Evolutionary conservation across 92 coral and sea anemone species (phyloP).

Genomic region (Anthopleura xanthogrammica): DNA sequence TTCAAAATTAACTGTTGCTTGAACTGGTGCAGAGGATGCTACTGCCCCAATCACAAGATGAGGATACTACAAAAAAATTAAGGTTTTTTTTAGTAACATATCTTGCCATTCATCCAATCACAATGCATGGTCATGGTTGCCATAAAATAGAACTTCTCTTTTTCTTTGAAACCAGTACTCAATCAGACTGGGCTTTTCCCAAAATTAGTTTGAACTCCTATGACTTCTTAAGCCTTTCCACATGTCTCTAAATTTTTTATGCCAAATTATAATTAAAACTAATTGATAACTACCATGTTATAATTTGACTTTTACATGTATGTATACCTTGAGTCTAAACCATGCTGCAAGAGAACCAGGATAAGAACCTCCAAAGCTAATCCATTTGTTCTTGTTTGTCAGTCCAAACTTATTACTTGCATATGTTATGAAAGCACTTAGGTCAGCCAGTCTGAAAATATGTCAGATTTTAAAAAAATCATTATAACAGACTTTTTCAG

Average conservation of each 20-base stretch:
- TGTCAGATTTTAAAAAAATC: not conserved
- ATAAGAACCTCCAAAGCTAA: slow-evolving; percentile 74
- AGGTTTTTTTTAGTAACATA: not conserved
- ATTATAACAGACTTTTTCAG: no score
- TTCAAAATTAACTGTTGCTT: slow-evolving; percentile 67
- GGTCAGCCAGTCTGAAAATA: slow-evolving; percentile 57
- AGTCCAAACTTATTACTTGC: slow-evolving; percentile 55
- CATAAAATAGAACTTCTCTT: no score
- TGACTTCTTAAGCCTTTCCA: no score
- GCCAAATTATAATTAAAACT: no score
- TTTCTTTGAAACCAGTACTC: no score
- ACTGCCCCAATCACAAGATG: slow-evolving; percentile 71
- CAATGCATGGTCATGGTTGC: no score
- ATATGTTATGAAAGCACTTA: slow-evolving; percentile 59
- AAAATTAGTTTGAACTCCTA: no score
- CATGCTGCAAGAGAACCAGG: slow-evolving; percentile 74
- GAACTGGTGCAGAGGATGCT: slow-evolving; percentile 80
- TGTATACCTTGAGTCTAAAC: slow-evolving; percentile 67
- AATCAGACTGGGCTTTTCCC: no score
- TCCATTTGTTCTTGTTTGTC: slow-evolving; percentile 64
- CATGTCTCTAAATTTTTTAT: no score
- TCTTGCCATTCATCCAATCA: no score
- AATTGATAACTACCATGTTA: no score
- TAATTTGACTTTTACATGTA: no score
- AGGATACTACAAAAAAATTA: slow-evolving; percentile 51